A percentile compares a stretch with the other conserved stretches of the same genome.
Evolutionary conservation across 2,797 vertebrate species (phyloP).

Genomic region (Ceryle rudis): DNA sequence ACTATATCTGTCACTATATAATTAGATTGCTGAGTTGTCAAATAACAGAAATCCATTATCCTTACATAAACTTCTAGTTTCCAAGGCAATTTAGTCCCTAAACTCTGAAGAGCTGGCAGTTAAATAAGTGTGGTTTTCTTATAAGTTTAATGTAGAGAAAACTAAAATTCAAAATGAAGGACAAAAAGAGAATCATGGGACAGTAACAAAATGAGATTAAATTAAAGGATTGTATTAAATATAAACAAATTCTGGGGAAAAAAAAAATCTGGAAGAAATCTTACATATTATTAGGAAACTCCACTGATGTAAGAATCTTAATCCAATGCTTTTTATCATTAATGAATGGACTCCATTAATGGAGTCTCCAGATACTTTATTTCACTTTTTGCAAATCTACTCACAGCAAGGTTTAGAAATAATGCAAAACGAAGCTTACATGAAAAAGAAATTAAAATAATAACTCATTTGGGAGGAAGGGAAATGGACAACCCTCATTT

Average conservation of each 20-base stretch:
- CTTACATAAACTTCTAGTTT: slow-evolving; percentile 50
- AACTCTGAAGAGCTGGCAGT: slow-evolving; percentile 13
- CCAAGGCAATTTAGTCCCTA: slow-evolving; percentile 60
- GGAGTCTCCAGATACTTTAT: background rate
- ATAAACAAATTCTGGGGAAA: background rate
- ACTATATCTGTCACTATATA: slow-evolving; percentile 4
- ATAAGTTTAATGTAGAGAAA: background rate
- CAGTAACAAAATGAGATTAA: background rate
- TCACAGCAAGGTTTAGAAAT: background rate
- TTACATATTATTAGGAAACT: background rate
- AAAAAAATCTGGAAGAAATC: background rate
- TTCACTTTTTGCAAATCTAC: background rate
- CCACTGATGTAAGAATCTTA: background rate
- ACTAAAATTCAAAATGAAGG: background rate
- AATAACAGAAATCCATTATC: slow-evolving; percentile 58
- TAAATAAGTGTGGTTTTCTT: background rate
- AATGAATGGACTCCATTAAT: background rate
- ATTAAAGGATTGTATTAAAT: background rate
- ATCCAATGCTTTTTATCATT: background rate
- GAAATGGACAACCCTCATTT: background rate
- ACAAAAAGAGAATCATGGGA: background rate
- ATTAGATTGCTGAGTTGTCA: slow-evolving; percentile 54
- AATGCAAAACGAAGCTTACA: background rate
- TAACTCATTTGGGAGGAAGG: background rate
- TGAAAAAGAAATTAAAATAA: slow-evolving; percentile 9